Conservation (phyloP, 2,797 vertebrate genomes). For the Gymnopithys bicolor region DNA sequence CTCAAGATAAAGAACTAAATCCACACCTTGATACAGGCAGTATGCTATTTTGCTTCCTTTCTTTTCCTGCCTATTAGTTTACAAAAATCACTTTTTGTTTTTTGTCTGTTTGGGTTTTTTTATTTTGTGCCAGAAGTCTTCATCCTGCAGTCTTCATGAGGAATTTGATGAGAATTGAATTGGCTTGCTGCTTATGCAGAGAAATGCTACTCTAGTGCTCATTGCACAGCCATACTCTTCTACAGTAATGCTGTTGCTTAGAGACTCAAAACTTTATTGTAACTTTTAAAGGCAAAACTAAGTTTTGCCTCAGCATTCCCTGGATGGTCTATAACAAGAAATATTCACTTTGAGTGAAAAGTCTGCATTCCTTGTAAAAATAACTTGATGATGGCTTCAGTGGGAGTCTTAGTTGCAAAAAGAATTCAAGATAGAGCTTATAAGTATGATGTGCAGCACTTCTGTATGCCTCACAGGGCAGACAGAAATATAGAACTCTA, state of each 20-base stretch:
- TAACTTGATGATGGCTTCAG: constrained; percentile 26
- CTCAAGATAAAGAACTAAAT: not conserved
- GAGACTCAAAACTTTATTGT: not conserved
- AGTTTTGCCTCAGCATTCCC: not conserved
- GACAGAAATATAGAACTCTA: not conserved
- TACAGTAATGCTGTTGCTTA: not conserved
- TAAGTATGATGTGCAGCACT: not conserved
- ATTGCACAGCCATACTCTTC: not conserved
- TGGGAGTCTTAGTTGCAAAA: constrained; percentile 4
- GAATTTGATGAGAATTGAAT: not conserved
- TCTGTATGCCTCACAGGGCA: not conserved
- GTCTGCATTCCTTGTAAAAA: constrained; percentile 13
- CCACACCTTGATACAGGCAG: accelerated
- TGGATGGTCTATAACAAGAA: not conserved
- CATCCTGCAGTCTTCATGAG: not conserved
- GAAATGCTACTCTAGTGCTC: not conserved
- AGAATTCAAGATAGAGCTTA: not conserved
- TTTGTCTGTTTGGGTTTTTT: not conserved
- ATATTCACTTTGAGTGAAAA: constrained; percentile 34
- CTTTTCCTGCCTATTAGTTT: not conserved
- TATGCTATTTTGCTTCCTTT: not conserved
- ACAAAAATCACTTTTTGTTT: not conserved
- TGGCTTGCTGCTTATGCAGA: not conserved
- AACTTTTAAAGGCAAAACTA: not conserved
- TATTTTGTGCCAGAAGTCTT: not conserved